Percentiles rank a stretch among this genome's conserved stretches.
phyloP scores from a whole-genome alignment of 1,140 invertebrate genomes.

The Galleria mellonella region DNA sequence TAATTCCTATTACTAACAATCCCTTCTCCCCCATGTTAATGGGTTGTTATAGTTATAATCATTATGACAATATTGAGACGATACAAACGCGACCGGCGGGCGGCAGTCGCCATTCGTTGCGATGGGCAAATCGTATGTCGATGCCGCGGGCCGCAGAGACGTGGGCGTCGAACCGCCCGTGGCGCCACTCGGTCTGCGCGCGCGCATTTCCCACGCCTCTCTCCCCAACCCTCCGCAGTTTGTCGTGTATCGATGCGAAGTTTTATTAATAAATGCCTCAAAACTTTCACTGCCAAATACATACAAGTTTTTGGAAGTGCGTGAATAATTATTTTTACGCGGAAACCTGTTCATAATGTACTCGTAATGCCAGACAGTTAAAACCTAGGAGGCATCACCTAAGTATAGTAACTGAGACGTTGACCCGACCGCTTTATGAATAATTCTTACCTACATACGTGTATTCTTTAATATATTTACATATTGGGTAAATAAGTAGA shows the following conservation, averaged over 20 bases:
- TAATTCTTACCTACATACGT: too few species aligned
- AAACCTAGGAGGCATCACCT: background rate
- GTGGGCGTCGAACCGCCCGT: slow-evolving; percentile 42
- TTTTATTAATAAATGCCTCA: slow-evolving; percentile 52
- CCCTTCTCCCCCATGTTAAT: too few species aligned
- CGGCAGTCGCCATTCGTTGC: background rate
- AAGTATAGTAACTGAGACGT: too few species aligned
- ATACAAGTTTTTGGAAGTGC: slow-evolving; percentile 48
- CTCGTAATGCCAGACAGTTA: slow-evolving; percentile 1
- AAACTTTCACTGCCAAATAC: slow-evolving; percentile 62
- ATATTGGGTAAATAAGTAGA: too few species aligned
- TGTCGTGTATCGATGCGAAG: slow-evolving; percentile 35
- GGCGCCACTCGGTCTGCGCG: slow-evolving; percentile 57
- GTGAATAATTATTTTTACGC: slow-evolving; percentile 33
- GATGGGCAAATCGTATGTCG: background rate
- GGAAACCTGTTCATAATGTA: background rate
- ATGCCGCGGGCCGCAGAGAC: background rate
- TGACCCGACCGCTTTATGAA: too few species aligned
- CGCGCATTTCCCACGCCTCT: slow-evolving; percentile 40
- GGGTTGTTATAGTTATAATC: too few species aligned
- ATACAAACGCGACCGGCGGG: too few species aligned
- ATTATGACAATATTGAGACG: too few species aligned
- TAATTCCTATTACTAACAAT: too few species aligned
- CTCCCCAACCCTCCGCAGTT: slow-evolving; percentile 10
- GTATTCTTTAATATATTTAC: too few species aligned